These are phyloP conservation scores for Lepisosteus oculatus DNA, from an alignment of 2,113 vertebrate species.

Conservation along the genomic window DNA sequence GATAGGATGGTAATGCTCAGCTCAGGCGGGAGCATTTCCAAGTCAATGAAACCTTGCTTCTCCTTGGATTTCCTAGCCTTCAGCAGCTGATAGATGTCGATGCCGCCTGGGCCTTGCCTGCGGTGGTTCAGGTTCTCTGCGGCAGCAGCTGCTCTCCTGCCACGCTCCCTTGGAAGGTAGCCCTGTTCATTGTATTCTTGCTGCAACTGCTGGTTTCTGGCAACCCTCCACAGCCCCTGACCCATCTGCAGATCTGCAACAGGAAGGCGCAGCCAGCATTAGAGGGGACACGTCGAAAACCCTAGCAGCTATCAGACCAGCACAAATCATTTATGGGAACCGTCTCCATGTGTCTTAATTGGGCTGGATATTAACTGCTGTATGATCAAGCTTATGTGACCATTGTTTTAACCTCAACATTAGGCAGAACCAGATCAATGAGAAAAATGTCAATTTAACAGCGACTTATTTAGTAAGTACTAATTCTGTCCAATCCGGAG, in stretches of 20 bases:
- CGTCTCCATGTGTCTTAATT: too few relatives aligned
- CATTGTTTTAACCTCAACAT: too few relatives aligned
- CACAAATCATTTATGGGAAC: too few relatives aligned
- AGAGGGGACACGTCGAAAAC: too few relatives aligned
- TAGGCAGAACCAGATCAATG: too few relatives aligned
- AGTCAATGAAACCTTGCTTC: slow-evolving; percentile 87
- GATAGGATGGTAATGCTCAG: slow-evolving; percentile 96
- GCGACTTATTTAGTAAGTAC: too few relatives aligned
- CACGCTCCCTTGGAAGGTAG: slow-evolving; percentile 66
- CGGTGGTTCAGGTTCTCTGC: slow-evolving; percentile 51
- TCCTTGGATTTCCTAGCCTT: slow-evolving; percentile 82
- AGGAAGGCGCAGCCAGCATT: background rate
- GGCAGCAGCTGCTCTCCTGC: slow-evolving; percentile 54
- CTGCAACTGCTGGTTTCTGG: slow-evolving; percentile 91
- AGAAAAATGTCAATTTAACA: too few relatives aligned
- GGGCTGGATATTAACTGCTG: too few relatives aligned
- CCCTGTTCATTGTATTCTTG: slow-evolving; percentile 77
- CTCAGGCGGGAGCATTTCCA: slow-evolving; percentile 95
- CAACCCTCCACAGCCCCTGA: slow-evolving; percentile 96
- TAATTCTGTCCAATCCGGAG: too few relatives aligned
- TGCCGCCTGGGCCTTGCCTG: slow-evolving; percentile 76
- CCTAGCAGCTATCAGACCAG: too few relatives aligned
- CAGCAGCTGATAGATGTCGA: slow-evolving; percentile 89
- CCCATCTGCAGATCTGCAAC: slow-evolving; percentile 84
- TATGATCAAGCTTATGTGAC: too few relatives aligned